Percentiles rank a stretch among this genome's conserved stretches.
These are phyloP conservation scores for Tetraodon nigroviridis DNA, from an alignment of 2,113 vertebrate genomes.

Conservation along the genomic window DNA sequence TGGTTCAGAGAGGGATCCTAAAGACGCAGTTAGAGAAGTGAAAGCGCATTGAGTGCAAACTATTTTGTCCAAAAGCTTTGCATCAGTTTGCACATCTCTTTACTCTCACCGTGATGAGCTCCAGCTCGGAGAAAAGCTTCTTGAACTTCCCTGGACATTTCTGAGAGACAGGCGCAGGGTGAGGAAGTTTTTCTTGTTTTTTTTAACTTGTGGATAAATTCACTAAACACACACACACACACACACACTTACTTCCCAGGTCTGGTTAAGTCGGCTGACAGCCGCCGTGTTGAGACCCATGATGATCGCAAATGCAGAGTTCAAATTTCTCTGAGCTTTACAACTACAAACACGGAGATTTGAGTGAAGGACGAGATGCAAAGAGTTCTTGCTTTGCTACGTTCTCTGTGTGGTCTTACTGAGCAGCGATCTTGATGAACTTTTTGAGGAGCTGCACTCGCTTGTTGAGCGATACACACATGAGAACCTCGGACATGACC, in stretches of 20 bases:
- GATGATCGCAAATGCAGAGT: conserved; percentile 97
- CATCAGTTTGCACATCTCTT: not conserved
- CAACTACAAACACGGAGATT: conserved; percentile 74
- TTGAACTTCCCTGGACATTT: conserved; percentile 98
- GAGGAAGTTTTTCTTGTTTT: not conserved
- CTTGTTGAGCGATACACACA: conserved; percentile 90
- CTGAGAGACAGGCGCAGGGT: conserved; percentile 58
- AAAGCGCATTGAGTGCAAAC: too few species aligned
- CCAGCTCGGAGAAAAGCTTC: conserved; percentile 97
- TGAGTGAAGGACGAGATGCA: too few species aligned
- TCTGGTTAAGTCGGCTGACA: conserved; percentile 91
- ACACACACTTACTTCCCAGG: conserved; percentile 88
- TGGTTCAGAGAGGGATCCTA: conserved; percentile 98
- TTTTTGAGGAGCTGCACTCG: conserved; percentile 96
- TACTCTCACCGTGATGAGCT: conserved; percentile 87
- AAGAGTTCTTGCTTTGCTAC: not conserved
- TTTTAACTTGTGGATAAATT: not conserved
- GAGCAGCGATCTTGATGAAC: conserved; percentile 97
- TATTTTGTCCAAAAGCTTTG: not conserved
- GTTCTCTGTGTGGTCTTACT: conserved; percentile 77
- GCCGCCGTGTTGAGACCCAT: conserved; percentile 98
- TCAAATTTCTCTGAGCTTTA: conserved; percentile 95
- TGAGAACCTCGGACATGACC: conserved; percentile 96
- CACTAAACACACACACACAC: not conserved
- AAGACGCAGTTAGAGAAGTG: conserved; percentile 3